Percentiles rank a stretch among this genome's conserved stretches.
phyloP scores from a whole-genome alignment of 2,797 vertebrate genomes.

The Tinamus major region DNA sequence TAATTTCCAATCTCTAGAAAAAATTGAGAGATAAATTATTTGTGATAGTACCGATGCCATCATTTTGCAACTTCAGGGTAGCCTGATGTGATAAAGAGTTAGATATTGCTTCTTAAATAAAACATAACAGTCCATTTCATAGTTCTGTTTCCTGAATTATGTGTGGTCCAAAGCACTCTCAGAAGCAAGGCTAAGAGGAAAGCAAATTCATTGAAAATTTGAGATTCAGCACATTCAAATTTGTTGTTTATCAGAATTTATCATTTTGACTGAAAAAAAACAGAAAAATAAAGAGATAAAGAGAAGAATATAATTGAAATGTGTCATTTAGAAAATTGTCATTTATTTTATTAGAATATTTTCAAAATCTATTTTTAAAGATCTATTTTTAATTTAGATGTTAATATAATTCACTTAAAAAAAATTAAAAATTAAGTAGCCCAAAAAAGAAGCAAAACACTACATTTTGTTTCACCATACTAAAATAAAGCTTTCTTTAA shows the following conservation, averaged over 20 bases:
- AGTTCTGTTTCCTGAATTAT: background rate
- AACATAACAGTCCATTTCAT: background rate
- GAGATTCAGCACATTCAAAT: background rate
- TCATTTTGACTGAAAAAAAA: background rate
- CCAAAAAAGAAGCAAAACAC: background rate
- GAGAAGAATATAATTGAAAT: background rate
- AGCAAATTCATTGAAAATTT: background rate
- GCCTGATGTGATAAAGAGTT: background rate
- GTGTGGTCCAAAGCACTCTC: background rate
- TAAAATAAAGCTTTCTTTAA: background rate
- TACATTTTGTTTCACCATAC: background rate
- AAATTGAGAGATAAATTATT: background rate
- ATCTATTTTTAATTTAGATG: background rate
- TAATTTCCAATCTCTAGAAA: background rate
- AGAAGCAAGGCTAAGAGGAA: background rate
- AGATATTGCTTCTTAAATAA: background rate
- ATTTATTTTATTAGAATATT: background rate
- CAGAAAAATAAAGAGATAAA: background rate
- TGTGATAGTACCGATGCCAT: background rate
- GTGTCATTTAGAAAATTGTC: background rate
- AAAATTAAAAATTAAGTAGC: background rate
- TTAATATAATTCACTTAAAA: background rate
- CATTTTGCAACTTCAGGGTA: background rate
- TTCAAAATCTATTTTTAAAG: background rate
- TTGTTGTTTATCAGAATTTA: background rate